Evolutionary conservation across 1,140 invertebrate genomes (phyloP).

Genomic region (Heliothis virescens): DNA sequence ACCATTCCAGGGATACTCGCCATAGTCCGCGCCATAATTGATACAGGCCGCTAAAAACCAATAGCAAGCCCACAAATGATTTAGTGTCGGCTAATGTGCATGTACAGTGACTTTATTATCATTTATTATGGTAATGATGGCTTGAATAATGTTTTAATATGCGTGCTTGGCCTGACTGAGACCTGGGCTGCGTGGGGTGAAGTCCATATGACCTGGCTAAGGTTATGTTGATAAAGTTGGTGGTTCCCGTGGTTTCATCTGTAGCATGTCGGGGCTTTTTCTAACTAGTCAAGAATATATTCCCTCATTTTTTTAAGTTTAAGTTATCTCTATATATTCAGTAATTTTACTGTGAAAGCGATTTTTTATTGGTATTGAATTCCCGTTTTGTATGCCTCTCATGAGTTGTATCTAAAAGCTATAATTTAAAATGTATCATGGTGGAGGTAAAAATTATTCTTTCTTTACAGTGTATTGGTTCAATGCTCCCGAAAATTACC

Average conservation of each 20-base stretch:
- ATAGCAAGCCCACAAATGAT: conserved; percentile 68
- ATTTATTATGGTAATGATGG: conserved; percentile 80
- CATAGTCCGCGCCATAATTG: conserved; percentile 72
- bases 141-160: conserved; percentile 77
- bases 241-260: background rate
- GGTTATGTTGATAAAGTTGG: background rate
- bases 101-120: conserved; percentile 76
- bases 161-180: conserved; percentile 44
- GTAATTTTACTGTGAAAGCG: no score
- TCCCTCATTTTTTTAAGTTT: no score
- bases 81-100: conserved; percentile 73
- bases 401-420: no score
- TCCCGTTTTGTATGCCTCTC: no score
- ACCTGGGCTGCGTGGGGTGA: conserved; percentile 22
- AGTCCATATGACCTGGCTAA: conserved; percentile 29
- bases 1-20: conserved; percentile 49
- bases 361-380: no score
- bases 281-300: no score
- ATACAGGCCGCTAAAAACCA: conserved; percentile 75
- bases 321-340: no score
- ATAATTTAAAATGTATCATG: no score
- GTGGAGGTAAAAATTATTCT: no score
- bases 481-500: background rate
- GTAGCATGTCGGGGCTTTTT: background rate
- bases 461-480: no score